Conservation (phyloP, 2,797 vertebrate species). For the Microchirus variegatus region DNA sequence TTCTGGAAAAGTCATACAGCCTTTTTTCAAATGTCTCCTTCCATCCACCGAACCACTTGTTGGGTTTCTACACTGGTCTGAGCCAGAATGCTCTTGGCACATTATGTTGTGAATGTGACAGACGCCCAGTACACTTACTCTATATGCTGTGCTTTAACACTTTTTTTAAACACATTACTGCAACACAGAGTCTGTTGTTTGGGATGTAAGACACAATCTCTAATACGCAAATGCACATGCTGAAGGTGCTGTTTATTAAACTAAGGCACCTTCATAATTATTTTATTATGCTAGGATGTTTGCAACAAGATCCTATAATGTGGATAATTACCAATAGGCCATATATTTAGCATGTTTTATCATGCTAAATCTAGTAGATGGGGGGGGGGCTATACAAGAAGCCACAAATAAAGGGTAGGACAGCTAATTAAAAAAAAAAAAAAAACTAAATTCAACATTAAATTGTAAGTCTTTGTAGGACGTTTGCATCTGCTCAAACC, state of each 20-base stretch:
- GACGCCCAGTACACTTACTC: slow-evolving; percentile 23
- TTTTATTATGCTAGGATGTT: not conserved
- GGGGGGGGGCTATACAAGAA: too few species aligned
- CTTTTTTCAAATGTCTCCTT: slow-evolving; percentile 54
- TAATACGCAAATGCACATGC: slow-evolving; percentile 9
- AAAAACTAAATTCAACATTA: too few species aligned
- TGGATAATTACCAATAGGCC: too few species aligned
- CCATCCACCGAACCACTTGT: slow-evolving; percentile 40
- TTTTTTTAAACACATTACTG: slow-evolving; percentile 5
- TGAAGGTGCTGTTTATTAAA: not conserved
- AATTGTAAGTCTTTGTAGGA: too few species aligned
- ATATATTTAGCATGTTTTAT: too few species aligned
- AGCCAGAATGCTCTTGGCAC: slow-evolving; percentile 59
- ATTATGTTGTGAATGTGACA: slow-evolving; percentile 25
- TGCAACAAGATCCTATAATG: too few species aligned
- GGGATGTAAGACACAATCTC: slow-evolving; percentile 17
- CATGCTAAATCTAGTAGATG: too few species aligned
- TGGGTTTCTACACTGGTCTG: slow-evolving; percentile 38
- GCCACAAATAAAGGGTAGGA: too few species aligned
- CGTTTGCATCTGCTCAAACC: too few species aligned
- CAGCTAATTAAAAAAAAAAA: too few species aligned
- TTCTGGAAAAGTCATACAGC: slow-evolving; percentile 66
- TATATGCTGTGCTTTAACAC: slow-evolving; percentile 29
- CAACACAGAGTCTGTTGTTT: slow-evolving; percentile 17
- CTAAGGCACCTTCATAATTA: not conserved